These are phyloP conservation scores for Ophthalmolycus amberensis DNA, from an alignment of 2,113 vertebrate species.

Conservation along the genomic window DNA sequence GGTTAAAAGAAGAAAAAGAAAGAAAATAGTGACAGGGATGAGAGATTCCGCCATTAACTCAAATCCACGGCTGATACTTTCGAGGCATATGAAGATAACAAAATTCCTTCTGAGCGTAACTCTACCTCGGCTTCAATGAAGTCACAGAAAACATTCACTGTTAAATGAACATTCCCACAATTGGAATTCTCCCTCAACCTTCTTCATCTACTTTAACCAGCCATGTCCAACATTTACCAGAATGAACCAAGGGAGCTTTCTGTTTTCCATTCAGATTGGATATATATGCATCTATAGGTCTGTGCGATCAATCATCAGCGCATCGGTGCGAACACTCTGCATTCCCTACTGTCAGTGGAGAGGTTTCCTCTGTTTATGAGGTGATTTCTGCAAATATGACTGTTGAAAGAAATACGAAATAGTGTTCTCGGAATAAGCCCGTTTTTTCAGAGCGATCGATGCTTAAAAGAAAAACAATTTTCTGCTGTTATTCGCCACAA, in stretches of 20 bases:
- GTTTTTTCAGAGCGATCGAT: background rate
- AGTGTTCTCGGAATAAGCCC: background rate
- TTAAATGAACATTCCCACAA: background rate
- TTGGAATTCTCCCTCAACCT: background rate
- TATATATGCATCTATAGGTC: background rate
- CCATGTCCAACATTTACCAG: background rate
- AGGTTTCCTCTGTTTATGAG: background rate
- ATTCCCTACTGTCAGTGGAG: background rate
- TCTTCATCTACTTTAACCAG: background rate
- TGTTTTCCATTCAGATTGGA: background rate
- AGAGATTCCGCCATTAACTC: constrained; percentile 14
- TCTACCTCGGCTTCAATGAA: background rate
- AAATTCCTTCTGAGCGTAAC: background rate
- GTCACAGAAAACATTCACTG: background rate
- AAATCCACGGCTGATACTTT: background rate
- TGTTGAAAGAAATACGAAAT: background rate
- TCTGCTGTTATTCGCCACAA: background rate
- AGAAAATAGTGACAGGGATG: background rate
- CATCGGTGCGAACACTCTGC: background rate
- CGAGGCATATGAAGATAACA: constrained; percentile 10
- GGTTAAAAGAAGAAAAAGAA: background rate
- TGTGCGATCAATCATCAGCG: background rate
- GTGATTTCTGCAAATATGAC: background rate
- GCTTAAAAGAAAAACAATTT: background rate
- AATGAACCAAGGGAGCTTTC: background rate